Percentiles rank a stretch among this genome's conserved stretches.
These are phyloP conservation scores for Podarcis raffonei DNA, from an alignment of 2,113 vertebrate species.

Conservation along the genomic window DNA sequence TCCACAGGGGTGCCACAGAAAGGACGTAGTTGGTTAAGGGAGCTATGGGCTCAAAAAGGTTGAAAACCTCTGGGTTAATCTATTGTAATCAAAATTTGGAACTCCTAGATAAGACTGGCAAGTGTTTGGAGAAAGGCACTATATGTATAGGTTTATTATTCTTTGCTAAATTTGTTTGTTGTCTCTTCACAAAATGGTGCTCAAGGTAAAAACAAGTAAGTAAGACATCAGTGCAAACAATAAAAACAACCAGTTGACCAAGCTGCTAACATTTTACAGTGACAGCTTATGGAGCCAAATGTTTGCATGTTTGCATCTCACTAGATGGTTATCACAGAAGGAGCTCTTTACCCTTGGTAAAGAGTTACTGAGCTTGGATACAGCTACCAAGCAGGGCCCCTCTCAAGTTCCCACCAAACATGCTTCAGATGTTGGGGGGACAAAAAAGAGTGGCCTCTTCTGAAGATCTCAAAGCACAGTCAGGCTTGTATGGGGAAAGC, in stretches of 20 bases:
- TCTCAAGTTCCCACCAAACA: neutral
- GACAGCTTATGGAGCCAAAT: neutral
- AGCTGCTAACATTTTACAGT: neutral
- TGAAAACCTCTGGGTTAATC: too few relatives aligned
- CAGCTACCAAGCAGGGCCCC: neutral
- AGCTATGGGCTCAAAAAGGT: too few relatives aligned
- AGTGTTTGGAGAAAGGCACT: neutral
- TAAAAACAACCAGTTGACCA: neutral
- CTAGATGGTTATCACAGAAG: neutral
- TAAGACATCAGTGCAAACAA: neutral
- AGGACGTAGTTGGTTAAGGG: too few relatives aligned
- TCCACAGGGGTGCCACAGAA: too few relatives aligned
- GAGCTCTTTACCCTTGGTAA: neutral
- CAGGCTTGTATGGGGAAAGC: neutral
- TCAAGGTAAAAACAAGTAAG: neutral
- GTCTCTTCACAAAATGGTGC: too few relatives aligned
- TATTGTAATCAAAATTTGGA: neutral
- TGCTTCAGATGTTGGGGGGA: neutral
- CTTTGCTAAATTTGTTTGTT: too few relatives aligned
- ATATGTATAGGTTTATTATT: neutral
- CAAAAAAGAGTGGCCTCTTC: neutral
- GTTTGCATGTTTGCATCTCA: too few relatives aligned
- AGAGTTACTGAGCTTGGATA: neutral
- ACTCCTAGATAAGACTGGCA: neutral
- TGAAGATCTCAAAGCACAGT: neutral